phyloP scores from a whole-genome alignment of 2,888 invertebrate species.

The Orchesella flavescens region DNA sequence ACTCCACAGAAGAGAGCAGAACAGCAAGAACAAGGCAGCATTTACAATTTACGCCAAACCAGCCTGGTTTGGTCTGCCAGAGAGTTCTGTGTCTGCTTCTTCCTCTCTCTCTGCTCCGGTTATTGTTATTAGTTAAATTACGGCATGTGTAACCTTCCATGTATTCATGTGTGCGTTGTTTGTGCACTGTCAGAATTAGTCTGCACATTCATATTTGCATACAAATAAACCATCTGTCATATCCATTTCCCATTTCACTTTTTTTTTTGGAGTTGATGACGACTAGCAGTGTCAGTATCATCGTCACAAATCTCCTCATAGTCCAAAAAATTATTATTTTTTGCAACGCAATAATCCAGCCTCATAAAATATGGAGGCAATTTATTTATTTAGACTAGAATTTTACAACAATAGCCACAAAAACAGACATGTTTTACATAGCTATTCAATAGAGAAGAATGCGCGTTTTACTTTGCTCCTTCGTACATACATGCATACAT shows the following conservation, averaged over 20 bases:
- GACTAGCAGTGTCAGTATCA: slow-evolving; percentile 55
- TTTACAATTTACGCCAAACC: no score
- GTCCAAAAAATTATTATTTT: slow-evolving; percentile 40
- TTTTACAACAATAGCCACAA: slow-evolving; percentile 42
- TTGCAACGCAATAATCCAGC: slow-evolving; percentile 52
- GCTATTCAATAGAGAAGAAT: slow-evolving; percentile 16
- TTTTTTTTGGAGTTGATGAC: slow-evolving; percentile 54
- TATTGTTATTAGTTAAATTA: no score
- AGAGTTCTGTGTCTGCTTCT: neutral
- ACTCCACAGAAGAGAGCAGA: slow-evolving; percentile 14
- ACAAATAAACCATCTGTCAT: slow-evolving; percentile 69
- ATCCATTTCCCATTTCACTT: slow-evolving; percentile 55
- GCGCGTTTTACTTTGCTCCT: no score
- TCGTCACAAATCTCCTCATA: slow-evolving; percentile 37
- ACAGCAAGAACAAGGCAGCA: no score
- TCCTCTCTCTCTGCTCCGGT: neutral
- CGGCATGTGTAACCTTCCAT: no score
- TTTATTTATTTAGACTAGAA: slow-evolving; percentile 52
- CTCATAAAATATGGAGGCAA: slow-evolving; percentile 52
- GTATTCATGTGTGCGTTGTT: no score
- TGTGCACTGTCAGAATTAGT: slow-evolving; percentile 58
- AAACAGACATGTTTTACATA: slow-evolving; percentile 32
- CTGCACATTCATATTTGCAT: slow-evolving; percentile 64
- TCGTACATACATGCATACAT: no score
- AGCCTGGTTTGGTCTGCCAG: no score